Evolutionary conservation across 2,113 vertebrate species (phyloP), one percentile per base, ranked within the genome.

Genomic region (Ovibos moschatus): DNA sequence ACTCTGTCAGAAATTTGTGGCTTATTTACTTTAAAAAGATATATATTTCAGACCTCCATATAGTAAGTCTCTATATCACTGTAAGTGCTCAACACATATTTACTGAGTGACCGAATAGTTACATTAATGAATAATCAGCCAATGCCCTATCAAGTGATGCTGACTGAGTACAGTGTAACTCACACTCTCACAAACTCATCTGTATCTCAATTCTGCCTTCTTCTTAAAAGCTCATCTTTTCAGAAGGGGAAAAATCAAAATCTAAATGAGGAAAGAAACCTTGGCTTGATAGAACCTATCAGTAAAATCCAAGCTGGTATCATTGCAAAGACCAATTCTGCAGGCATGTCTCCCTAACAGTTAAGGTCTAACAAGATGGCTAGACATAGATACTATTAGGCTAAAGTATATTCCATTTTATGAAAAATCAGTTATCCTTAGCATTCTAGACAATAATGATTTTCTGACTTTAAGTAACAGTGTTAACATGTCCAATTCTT

Each of bases 141-240:
- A 36, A 3, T 3, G 7, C 14, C 15, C 5, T 14, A 14, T 14
- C 14, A 50, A 8, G 43, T 2, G 23, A 57, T 33, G 1, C 2
- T 36, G 1, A 36, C 3, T 8, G 17, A 71, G 25, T 30, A 0
- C 12, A 47, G 5, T 0, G 8, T 5, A 9, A 53, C 1, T 19
- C 45, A 55, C 28, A 76, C 13, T 33, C 1, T 25, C 25, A 45
- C 8, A 33, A 8, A 14, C 33, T 74, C 8, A 12, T 57, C 50
- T 74, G 4, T 17, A 12, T 51, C 13, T n/a, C 55, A 84, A 43
- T 67, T 47, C 6, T 36, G 5, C 7, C 10, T 64, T 28, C 28
- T 90, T 64, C 47, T 11, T 89, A 81, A 67, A 13, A 67, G 2
- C 6, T 55, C 7, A 9, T 28, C 9, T 71, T 83, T 36, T 50